Evolutionary conservation across 2,888 invertebrate genomes (phyloP), one percentile per base, ranked within the genome.

Genomic region (Teinopalpus imperialis): DNA sequence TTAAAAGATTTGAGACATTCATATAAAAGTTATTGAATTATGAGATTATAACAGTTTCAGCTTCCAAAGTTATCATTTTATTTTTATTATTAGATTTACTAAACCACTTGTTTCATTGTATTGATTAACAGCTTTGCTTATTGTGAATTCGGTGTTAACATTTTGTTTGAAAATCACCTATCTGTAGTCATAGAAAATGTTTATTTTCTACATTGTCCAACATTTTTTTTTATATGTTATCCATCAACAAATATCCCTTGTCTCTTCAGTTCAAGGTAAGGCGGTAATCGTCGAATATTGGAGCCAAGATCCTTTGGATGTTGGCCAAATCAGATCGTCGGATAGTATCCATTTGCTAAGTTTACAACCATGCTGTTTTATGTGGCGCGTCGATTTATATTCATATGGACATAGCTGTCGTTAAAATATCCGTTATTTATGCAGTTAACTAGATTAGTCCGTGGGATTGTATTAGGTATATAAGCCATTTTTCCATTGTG

Each of bases 231-330:
- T 14, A 7, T 9, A 26, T 36, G 36, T 40, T 30, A 21, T 42
- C 42, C 9, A 29, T 27, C 26, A 30, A 41, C 57, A 57, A 58
- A 59, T 57, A 31, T 43, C 32, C 50, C 37, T 57, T 54, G 55
- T 54, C 61, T 67, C 60, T n/a, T 56, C 61, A 65, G 63, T 69
- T 67, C 65, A 71, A 72, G 65, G 69, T 63, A 59, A 54, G 47
- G 57, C 61, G 62, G 56, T 52, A 53, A 62, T 60, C 61, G 49
- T 59, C 55, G 59, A 62, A 60, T 55, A 59, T 57, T 60, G 61
- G 55, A 62, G 60, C 66, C 63, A 66, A 71, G 54, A 74, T 66
- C 74, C 71, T 73, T 77, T 75, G 75, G 74, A 66, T 43, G 47
- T 52, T 49, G 47, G 69, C 74, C 76, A 79, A 73, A 41, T 46